A percentile compares a stretch with the other conserved stretches of the same genome.
These are phyloP conservation scores for Rotaria magnacalcarata DNA, from an alignment of 2,888 invertebrate genomes.

Conservation along the genomic window DNA sequence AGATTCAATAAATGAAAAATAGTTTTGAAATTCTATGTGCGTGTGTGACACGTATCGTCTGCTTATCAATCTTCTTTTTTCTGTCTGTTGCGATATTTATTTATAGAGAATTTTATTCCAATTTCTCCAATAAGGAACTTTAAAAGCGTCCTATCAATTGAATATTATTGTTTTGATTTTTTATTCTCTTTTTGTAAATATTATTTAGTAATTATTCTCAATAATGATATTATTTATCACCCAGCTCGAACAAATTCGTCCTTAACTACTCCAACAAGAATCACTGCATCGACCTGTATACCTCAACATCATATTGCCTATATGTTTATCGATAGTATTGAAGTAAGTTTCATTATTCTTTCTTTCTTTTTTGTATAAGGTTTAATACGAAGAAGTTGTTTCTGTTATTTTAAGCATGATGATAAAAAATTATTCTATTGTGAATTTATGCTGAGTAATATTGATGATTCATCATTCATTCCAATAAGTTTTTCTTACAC, in stretches of 20 bases:
- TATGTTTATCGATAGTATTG: not conserved
- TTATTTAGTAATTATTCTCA: not conserved
- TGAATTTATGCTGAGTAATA: conserved; percentile 9
- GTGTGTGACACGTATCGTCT: no score
- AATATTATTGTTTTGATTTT: no score
- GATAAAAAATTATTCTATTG: conserved; percentile 1
- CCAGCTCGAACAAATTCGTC: not conserved
- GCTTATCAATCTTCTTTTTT: no score
- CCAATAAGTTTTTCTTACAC: not conserved
- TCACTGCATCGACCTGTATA: not conserved
- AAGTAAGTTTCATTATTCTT: not conserved
- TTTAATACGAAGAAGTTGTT: not conserved
- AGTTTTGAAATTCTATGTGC: no score
- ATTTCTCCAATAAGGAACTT: no score
- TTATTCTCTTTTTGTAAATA: no score
- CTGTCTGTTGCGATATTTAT: no score
- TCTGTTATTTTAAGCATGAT: not conserved
- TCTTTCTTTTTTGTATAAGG: no score
- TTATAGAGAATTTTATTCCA: no score
- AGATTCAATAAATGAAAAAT: no score
- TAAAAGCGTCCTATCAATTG: no score
- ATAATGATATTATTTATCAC: not conserved
- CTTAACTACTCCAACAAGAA: not conserved
- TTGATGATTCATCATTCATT: conserved; percentile 26
- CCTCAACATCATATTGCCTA: conserved; percentile 4